Percentiles rank a stretch among this genome's conserved stretches.
These are phyloP conservation scores for Spatula clypeata DNA, from an alignment of 2,797 vertebrate genomes.

Conservation along the genomic window DNA sequence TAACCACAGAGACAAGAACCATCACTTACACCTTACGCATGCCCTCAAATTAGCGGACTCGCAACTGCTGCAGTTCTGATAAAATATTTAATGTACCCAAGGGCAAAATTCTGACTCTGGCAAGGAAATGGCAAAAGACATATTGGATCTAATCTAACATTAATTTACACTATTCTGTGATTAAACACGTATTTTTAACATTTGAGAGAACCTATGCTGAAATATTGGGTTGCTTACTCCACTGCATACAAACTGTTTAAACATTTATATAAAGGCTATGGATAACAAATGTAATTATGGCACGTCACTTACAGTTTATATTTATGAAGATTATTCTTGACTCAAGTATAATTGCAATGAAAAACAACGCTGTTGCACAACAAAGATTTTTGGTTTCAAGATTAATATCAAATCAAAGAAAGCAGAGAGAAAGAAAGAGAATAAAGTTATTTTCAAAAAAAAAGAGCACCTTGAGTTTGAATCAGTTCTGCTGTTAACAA, in stretches of 20 bases:
- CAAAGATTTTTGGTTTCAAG: not conserved
- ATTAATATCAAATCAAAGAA: not conserved
- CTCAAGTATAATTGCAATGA: not conserved
- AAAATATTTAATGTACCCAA: not conserved
- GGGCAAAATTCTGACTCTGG: not conserved
- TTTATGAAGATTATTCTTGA: constrained; percentile 22
- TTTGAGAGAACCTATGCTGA: constrained; percentile 4
- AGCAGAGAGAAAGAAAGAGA: not conserved
- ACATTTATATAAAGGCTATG: not conserved
- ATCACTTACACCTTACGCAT: not conserved
- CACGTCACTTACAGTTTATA: not conserved
- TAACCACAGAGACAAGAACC: not conserved
- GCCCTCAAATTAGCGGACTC: not conserved
- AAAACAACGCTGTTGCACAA: not conserved
- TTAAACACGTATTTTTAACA: constrained; percentile 6
- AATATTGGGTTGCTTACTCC: not conserved
- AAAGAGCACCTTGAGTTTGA: not conserved
- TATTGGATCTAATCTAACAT: not conserved
- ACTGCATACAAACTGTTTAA: not conserved
- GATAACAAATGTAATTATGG: constrained; percentile 31
- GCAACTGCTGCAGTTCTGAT: not conserved
- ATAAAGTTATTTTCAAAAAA: not conserved
- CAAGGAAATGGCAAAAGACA: not conserved
- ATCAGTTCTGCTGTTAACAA: not conserved
- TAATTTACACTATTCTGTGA: not conserved